Evolutionary conservation across 2,888 invertebrate species (phyloP).

Genomic region (Meteorus colon): DNA sequence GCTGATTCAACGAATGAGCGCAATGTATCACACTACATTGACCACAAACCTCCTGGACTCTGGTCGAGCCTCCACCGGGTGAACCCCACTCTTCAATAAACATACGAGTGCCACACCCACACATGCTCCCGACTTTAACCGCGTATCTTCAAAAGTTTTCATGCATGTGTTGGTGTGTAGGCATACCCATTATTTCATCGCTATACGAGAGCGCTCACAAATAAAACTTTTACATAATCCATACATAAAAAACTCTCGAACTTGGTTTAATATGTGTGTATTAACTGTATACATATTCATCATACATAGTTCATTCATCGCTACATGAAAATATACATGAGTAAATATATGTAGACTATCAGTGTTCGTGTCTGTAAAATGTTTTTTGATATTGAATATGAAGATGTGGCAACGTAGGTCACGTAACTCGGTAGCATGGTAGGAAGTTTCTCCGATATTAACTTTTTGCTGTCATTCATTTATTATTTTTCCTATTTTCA

Average conservation of each 20-base stretch:
- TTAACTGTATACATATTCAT: no score
- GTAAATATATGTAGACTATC: background rate
- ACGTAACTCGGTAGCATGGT: background rate
- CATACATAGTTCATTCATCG: no score
- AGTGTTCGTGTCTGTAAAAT: background rate
- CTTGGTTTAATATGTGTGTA: no score
- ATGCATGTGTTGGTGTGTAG: background rate
- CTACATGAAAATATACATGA: no score
- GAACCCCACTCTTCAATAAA: conserved; percentile 20
- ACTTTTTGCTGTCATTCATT: background rate
- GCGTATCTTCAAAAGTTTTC: background rate
- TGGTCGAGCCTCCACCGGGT: conserved; percentile 61
- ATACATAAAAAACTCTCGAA: no score
- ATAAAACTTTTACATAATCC: no score
- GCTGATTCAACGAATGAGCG: conserved; percentile 53
- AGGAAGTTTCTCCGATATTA: background rate
- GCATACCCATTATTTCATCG: no score
- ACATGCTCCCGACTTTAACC: conserved; percentile 1
- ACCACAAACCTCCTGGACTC: conserved; percentile 48
- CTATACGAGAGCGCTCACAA: no score
- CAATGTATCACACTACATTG: conserved; percentile 41
- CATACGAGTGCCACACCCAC: conserved; percentile 6
- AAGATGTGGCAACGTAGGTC: background rate
- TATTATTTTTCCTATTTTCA: background rate
- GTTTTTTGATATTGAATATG: background rate